Conservation (phyloP, 2,888 invertebrate genomes). For the Chymomyza procnemis region DNA sequence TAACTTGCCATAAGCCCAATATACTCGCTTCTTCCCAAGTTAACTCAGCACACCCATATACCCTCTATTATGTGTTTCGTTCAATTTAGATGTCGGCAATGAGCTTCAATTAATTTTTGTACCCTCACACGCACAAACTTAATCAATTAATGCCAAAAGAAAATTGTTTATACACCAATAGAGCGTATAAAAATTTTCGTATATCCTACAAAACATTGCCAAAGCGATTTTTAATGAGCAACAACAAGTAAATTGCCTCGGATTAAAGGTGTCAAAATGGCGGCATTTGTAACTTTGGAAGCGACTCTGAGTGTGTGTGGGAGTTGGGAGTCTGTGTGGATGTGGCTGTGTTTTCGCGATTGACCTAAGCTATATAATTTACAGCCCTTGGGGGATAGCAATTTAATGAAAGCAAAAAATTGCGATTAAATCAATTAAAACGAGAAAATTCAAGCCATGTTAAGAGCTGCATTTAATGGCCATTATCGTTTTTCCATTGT, state of each 20-base stretch:
- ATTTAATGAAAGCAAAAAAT: slow-evolving; percentile 27
- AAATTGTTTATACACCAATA: slow-evolving; percentile 68
- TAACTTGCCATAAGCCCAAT: too few relatives aligned
- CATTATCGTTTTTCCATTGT: not conserved
- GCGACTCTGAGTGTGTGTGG: not conserved
- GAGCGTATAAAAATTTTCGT: slow-evolving; percentile 41
- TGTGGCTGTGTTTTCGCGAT: not conserved
- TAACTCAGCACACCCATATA: not conserved
- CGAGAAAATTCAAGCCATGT: slow-evolving; percentile 42
- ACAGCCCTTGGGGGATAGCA: not conserved
- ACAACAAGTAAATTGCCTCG: not conserved
- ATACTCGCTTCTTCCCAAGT: too few relatives aligned
- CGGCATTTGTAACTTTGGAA: not conserved
- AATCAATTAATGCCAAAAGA: slow-evolving; percentile 62
- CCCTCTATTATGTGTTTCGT: not conserved
- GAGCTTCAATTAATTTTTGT: not conserved
- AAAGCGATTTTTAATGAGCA: not conserved
- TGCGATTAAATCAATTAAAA: slow-evolving; percentile 70
- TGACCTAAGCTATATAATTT: not conserved
- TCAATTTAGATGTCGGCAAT: not conserved
- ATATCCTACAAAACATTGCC: not conserved
- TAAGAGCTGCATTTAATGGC: slow-evolving; percentile 14
- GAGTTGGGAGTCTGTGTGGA: not conserved
- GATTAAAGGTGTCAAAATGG: not conserved
- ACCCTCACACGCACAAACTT: slow-evolving; percentile 18